Conservation (phyloP, 2,113 vertebrate genomes). For the Takifugu bimaculatus region DNA sequence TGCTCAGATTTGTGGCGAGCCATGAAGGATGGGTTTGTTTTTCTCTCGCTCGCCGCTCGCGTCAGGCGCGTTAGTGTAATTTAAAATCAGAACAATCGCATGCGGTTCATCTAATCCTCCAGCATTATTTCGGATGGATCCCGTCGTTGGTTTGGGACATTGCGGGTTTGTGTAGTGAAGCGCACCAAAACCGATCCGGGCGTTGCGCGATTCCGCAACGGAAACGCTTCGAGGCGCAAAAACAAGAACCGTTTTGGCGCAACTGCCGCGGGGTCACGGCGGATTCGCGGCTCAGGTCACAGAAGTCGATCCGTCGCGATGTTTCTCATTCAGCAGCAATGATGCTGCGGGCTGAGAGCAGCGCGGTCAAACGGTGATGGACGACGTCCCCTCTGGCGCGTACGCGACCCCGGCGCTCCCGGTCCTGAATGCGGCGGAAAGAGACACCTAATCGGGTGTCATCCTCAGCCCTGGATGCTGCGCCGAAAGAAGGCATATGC, state of each 20-base stretch:
- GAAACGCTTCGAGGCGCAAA: too few species aligned
- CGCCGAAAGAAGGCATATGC: conserved; percentile 86
- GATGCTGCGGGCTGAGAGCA: conserved; percentile 34
- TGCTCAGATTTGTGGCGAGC: conserved; percentile 53
- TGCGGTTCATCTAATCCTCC: too few species aligned
- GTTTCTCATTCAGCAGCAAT: conserved; percentile 47
- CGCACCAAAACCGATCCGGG: too few species aligned
- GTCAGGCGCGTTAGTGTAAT: background rate
- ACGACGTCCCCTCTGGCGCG: conserved; percentile 45
- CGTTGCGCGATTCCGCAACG: too few species aligned
- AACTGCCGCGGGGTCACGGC: background rate
- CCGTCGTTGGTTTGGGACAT: too few species aligned
- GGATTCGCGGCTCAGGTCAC: conserved; percentile 14
- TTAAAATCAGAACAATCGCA: background rate
- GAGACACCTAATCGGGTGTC: conserved; percentile 59
- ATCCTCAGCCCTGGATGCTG: conserved; percentile 66
- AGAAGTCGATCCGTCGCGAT: conserved; percentile 18
- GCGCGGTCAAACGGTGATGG: conserved; percentile 30
- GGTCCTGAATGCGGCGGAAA: conserved; percentile 70
- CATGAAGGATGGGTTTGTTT: conserved; percentile 10
- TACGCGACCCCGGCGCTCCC: conserved; percentile 35
- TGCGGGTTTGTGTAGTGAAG: too few species aligned
- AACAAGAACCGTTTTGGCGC: too few species aligned
- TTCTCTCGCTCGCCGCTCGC: background rate
- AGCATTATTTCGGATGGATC: too few species aligned